phyloP scores from a whole-genome alignment of 35 echinoderm and acorn worm genomes.

The Lytechinus variegatus region DNA sequence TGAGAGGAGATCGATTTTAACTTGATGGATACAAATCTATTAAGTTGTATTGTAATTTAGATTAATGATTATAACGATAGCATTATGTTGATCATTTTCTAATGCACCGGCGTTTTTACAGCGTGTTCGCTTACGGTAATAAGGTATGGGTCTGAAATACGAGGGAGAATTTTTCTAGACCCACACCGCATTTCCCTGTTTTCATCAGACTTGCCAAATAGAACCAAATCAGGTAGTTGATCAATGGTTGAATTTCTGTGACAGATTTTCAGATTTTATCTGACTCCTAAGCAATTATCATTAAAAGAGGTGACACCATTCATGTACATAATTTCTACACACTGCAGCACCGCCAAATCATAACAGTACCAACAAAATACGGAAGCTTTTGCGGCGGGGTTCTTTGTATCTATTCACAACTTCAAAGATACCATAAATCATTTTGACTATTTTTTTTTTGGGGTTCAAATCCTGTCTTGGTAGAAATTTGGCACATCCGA shows the following conservation, averaged over 20 bases:
- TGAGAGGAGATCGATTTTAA: too few species aligned
- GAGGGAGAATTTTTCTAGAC: not conserved
- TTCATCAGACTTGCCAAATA: not conserved
- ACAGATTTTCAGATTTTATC: slow-evolving; percentile 33
- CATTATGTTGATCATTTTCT: not conserved
- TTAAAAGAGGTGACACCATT: slow-evolving; percentile 14
- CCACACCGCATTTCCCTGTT: not conserved
- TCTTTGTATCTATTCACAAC: slow-evolving; percentile 7
- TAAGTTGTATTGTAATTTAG: too few species aligned
- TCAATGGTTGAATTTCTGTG: not conserved
- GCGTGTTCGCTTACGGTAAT: not conserved
- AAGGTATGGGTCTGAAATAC: not conserved
- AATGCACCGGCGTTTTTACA: not conserved
- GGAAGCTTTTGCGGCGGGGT: slow-evolving; percentile 11
- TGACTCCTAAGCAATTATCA: slow-evolving; percentile 15
- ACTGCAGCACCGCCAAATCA: slow-evolving; percentile 22
- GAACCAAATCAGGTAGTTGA: not conserved
- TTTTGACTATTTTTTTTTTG: not conserved
- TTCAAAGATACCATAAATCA: not conserved
- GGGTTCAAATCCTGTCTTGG: not conserved
- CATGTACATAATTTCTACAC: not conserved
- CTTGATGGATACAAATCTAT: too few species aligned
- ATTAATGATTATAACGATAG: not conserved
- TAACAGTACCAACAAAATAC: not conserved
- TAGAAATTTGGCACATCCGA: not conserved